Conservation (phyloP, 2,888 invertebrate genomes). For the Lasioglossum marginatum region DNA sequence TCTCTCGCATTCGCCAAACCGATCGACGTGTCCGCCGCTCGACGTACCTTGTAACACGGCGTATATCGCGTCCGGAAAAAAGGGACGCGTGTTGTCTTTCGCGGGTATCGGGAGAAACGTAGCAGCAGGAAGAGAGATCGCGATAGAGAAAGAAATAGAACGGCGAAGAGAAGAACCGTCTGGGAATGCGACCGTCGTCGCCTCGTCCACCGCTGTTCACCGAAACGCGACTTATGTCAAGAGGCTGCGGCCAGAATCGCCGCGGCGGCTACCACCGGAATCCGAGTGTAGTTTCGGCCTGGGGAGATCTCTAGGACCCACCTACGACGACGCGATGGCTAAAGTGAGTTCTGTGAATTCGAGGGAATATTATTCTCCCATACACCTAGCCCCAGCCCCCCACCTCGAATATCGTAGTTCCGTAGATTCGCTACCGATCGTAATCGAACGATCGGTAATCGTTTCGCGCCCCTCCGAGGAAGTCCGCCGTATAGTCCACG, state of each 20-base stretch:
- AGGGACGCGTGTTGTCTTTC: constrained; percentile 38
- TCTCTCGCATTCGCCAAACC: constrained; percentile 50
- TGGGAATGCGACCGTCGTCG: constrained; percentile 56
- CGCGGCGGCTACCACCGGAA: constrained; percentile 40
- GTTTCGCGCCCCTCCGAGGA: too few species aligned
- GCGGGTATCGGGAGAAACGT: not conserved
- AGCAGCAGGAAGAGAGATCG: too few species aligned
- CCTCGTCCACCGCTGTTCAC: constrained; percentile 27
- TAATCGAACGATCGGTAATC: not conserved
- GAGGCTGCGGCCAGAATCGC: constrained; percentile 19
- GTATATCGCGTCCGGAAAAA: constrained; percentile 23
- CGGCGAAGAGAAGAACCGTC: constrained; percentile 11
- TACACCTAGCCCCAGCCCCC: not conserved
- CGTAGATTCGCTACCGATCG: not conserved
- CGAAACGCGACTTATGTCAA: constrained; percentile 51
- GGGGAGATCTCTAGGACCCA: constrained; percentile 63
- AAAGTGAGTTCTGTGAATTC: constrained; percentile 59
- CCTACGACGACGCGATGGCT: constrained; percentile 66
- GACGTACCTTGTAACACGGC: constrained; percentile 44
- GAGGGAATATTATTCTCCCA: not conserved
- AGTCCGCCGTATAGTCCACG: not conserved
- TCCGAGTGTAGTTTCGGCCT: constrained; percentile 40
- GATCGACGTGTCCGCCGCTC: constrained; percentile 60
- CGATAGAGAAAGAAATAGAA: not conserved
- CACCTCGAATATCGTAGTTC: not conserved